Evolutionary conservation across 2,888 invertebrate genomes (phyloP).

Genomic region (Andrena trimmerana): DNA sequence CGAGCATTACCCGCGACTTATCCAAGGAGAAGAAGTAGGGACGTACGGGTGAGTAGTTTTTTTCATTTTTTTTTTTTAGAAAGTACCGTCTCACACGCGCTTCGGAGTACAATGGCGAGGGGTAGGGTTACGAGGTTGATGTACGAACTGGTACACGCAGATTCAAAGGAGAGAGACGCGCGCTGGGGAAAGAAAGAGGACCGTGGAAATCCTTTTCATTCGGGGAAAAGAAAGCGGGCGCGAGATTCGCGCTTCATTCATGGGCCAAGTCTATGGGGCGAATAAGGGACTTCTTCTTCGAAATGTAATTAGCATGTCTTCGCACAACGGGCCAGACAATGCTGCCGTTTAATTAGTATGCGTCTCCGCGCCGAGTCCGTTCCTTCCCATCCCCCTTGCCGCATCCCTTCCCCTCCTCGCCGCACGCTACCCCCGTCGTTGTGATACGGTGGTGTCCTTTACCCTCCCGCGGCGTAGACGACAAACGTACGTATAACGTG

Average conservation of each 20-base stretch:
- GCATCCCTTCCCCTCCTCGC: not conserved
- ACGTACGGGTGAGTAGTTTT: conserved; percentile 47
- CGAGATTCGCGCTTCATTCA: conserved; percentile 76
- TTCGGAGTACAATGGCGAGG: conserved; percentile 49
- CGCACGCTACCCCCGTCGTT: conserved; percentile 1
- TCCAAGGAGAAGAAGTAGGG: conserved; percentile 17
- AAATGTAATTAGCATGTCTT: conserved; percentile 84
- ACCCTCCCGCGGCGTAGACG: conserved; percentile 36
- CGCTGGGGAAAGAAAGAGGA: conserved; percentile 28
- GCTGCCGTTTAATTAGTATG: conserved; percentile 81
- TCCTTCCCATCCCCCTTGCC: conserved; percentile 35
- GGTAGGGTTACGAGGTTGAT: conserved; percentile 34
- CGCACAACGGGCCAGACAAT: conserved; percentile 78
- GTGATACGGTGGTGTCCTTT: conserved; percentile 28
- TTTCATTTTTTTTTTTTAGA: conserved; percentile 25
- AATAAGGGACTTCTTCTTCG: conserved; percentile 76
- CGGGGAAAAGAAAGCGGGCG: conserved; percentile 70
- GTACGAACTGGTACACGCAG: conserved; percentile 48
- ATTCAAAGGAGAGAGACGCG: conserved; percentile 33
- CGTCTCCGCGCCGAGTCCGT: conserved; percentile 53
- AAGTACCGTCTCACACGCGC: conserved; percentile 29
- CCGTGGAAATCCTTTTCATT: conserved; percentile 66
- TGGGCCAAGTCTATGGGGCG: conserved; percentile 55
- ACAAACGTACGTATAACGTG: conserved; percentile 26
- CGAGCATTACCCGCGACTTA: not conserved